A percentile compares a stretch with the other conserved stretches of the same genome.
Evolutionary conservation across 2,113 vertebrate genomes (phyloP).

Genomic region (Aplodontia rufa): DNA sequence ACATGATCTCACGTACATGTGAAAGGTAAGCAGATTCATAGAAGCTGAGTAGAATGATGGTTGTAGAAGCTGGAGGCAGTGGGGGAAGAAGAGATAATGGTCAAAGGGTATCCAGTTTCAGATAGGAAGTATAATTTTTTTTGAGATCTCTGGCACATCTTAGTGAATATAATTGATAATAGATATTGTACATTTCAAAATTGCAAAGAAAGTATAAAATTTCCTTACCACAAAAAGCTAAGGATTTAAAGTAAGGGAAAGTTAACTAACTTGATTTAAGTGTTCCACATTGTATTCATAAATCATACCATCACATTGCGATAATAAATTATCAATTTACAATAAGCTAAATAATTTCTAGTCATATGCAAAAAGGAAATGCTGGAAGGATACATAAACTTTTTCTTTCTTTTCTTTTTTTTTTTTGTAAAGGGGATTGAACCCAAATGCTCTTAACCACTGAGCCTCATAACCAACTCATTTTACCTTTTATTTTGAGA

Average conservation of each 20-base stretch:
- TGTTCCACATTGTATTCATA: neutral
- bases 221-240: neutral
- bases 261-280: neutral
- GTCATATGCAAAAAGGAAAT: neutral
- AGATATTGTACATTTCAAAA: neutral
- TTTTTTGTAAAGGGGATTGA: too few relatives aligned
- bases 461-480: too few relatives aligned
- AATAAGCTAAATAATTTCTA: neutral
- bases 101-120: neutral
- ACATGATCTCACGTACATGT: too few relatives aligned
- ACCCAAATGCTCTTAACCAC: too few relatives aligned
- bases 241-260: neutral
- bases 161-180: neutral
- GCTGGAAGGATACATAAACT: neutral
- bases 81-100: neutral
- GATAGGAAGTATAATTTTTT: neutral
- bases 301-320: neutral
- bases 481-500: too few relatives aligned
- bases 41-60: neutral
- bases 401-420: too few relatives aligned
- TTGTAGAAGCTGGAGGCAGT: too few relatives aligned
- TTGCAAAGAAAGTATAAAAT: neutral
- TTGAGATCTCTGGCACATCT: neutral
- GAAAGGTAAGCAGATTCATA: neutral
- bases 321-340: neutral